phyloP scores from a whole-genome alignment of 37 sponge, comb jelly and placozoan genomes.

The Petrosia ficiformis region DNA sequence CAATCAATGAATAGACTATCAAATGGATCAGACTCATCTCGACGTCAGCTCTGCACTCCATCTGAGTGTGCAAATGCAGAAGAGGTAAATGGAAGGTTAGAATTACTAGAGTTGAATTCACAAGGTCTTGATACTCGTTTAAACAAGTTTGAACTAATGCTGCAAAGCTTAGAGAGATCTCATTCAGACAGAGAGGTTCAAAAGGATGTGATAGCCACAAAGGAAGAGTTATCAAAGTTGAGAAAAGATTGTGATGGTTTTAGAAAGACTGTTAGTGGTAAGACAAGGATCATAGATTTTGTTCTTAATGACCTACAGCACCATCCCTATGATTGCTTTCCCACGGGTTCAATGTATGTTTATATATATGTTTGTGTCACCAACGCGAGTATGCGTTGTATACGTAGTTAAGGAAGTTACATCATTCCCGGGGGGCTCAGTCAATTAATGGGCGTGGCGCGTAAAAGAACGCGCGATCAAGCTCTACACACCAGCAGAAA shows the following conservation, averaged over 20 bases:
- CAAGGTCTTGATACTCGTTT: background rate
- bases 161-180: background rate
- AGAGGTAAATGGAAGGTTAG: background rate
- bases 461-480: too few species aligned
- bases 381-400: too few species aligned
- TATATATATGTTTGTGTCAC: too few species aligned
- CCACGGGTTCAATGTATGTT: too few species aligned
- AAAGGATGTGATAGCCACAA: background rate
- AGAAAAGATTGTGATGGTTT: background rate
- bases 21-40: background rate
- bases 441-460: too few species aligned
- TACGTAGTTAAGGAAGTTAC: too few species aligned
- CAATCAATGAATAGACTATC: background rate
- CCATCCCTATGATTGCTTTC: too few species aligned
- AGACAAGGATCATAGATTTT: background rate
- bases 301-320: too few species aligned
- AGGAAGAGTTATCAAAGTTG: background rate
- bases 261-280: background rate
- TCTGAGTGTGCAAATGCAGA: constrained; percentile 11
- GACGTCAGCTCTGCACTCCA: background rate
- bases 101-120: background rate
- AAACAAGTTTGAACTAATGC: background rate
- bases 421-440: too few species aligned
- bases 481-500: too few species aligned
- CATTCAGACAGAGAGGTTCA: background rate